phyloP scores from a whole-genome alignment of 2,888 invertebrate genomes.

The Cyrtodaria siliqua region DNA sequence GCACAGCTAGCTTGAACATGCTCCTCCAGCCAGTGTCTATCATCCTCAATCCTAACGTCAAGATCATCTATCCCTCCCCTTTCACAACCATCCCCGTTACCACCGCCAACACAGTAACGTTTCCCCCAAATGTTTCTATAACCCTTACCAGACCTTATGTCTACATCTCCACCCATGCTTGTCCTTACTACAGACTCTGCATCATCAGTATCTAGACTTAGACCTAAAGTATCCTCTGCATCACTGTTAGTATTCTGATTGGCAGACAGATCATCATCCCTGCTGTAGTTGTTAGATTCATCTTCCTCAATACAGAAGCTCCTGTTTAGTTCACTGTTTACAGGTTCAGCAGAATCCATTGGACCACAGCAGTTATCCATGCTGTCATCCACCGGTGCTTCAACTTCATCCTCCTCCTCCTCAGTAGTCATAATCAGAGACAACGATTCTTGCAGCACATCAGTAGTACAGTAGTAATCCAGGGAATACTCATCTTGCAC shows the following conservation, averaged over 20 bases:
- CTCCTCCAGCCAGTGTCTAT: conserved; percentile 19
- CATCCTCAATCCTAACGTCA: conserved; percentile 26
- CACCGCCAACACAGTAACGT: not conserved
- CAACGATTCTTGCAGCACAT: not conserved
- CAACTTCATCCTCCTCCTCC: not conserved
- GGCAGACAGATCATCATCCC: no score
- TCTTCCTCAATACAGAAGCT: conserved; percentile 19
- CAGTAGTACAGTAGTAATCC: not conserved
- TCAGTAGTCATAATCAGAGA: not conserved
- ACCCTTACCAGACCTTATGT: no score
- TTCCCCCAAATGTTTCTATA: no score
- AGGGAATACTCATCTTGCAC: not conserved
- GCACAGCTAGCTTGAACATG: not conserved
- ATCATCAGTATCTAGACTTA: no score
- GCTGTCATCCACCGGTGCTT: not conserved
- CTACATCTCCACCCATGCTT: no score
- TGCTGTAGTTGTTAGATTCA: not conserved
- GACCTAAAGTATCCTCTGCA: no score
- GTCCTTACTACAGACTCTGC: no score
- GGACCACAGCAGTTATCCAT: conserved; percentile 1
- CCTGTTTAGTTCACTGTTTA: conserved; percentile 10
- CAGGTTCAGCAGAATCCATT: not conserved
- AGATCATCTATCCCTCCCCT: conserved; percentile 13
- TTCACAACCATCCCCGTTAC: not conserved
- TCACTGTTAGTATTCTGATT: no score